Conservation (phyloP, 1,140 invertebrate species). For the Agrilus planipennis region DNA sequence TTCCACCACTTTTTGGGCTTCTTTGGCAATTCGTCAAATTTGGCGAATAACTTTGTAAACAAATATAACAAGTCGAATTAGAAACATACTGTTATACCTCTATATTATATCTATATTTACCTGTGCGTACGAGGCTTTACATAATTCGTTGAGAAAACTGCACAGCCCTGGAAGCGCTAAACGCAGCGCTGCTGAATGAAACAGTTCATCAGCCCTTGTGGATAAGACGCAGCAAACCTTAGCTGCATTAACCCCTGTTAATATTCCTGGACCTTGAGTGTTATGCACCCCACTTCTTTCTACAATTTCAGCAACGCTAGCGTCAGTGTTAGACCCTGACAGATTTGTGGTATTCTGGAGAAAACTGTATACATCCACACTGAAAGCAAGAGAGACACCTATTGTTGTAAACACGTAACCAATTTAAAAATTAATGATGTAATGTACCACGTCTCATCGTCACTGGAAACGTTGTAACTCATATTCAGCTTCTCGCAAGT, state of each 20-base stretch:
- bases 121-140: constrained; percentile 69
- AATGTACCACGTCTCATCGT: constrained; percentile 56
- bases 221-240: constrained; percentile 78
- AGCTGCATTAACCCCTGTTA: constrained; percentile 68
- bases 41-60: constrained; percentile 22
- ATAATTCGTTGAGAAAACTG: constrained; percentile 67
- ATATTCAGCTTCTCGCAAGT: constrained; percentile 36
- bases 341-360: constrained; percentile 46
- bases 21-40: constrained; percentile 26
- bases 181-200: constrained; percentile 74
- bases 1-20: constrained; percentile 42
- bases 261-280: constrained; percentile 49
- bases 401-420: constrained; percentile 14
- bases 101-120: too few relatives aligned
- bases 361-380: constrained; percentile 73
- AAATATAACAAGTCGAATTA: not conserved
- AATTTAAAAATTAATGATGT: constrained; percentile 10
- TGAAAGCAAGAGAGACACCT: constrained; percentile 31
- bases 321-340: constrained; percentile 14
- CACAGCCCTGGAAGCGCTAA: constrained; percentile 75
- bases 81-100: too few relatives aligned
- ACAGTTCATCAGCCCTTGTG: constrained; percentile 72
- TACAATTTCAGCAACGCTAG: constrained; percentile 49
- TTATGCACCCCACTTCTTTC: constrained; percentile 49
- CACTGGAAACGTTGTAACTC: constrained; percentile 38